Evolutionary conservation across 2,888 invertebrate species (phyloP), one percentile per base, ranked within the genome.

Genomic region (Lymantria monacha): DNA sequence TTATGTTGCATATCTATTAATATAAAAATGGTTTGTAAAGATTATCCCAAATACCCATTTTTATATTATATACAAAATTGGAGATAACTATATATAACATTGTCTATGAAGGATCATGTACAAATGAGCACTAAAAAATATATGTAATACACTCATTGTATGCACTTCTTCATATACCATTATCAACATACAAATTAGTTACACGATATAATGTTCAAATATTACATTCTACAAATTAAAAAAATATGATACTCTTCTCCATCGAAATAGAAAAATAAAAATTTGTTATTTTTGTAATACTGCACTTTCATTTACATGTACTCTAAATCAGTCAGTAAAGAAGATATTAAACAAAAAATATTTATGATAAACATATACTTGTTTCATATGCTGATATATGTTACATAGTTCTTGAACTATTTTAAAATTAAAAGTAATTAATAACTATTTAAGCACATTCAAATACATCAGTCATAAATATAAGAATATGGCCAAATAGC

Each of bases 241-340:
- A 85, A 87, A 86, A 87, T 85, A 87, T 86, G 79, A 83, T 83
- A 85, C 77, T 85, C 79, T 83, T 79, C 79, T 63, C 57, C 74
- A 78, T 74, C 69, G 79, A 79, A 79, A 85, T 86, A 87, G 81
- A 87, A 87, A 88, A 88, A 83, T 80, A 85, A 87, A 80, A 80
- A 81, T 77, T 22, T 80, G 74, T 63, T 74, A 65, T 75, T 73
- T 70, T 79, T 87, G 85, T 91, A 91, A 91, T 90, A 90, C 90
- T 91, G 90, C 86, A 87, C 79, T 80, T 81, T 81, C 80, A 33
- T 33, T 33, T 10, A 75, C 77, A 80, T 83, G 76, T 86, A 86
- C 74, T 83, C 87, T 89, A 85, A 87, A 87, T 91, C 90, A 91
- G 89, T 89, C 89, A 82, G 79, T 67, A 79, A 61, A 69, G 63